Conservation (phyloP, 2,888 invertebrate genomes). For the Himalopsyche japonica region DNA sequence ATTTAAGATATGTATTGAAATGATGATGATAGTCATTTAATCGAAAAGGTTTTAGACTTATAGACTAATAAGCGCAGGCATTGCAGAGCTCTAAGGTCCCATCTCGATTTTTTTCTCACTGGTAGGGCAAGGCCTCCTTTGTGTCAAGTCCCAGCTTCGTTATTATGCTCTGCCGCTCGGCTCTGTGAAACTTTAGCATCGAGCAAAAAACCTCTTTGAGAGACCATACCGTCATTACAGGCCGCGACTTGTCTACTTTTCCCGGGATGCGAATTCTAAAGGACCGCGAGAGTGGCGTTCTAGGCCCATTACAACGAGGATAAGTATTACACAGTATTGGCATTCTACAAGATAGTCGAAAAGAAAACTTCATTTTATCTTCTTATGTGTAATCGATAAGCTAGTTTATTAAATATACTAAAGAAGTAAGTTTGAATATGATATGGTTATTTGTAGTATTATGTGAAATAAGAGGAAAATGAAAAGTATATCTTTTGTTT, state of each 20-base stretch:
- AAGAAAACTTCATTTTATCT: no score
- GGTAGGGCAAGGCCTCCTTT: conserved; percentile 5
- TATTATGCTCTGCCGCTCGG: conserved; percentile 25
- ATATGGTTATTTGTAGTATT: no score
- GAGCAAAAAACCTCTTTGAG: conserved; percentile 25
- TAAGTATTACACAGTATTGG: no score
- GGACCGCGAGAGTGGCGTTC: not conserved
- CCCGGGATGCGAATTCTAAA: not conserved
- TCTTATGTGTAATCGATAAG: no score
- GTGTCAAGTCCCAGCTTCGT: conserved; percentile 18
- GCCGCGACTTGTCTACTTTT: not conserved
- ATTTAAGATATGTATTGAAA: no score
- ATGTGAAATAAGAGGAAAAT: no score
- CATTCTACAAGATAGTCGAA: no score
- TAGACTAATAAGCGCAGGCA: not conserved
- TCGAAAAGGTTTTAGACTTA: not conserved
- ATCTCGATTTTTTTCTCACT: not conserved
- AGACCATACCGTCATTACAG: conserved; percentile 24
- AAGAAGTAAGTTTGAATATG: no score
- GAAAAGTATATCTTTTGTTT: no score
- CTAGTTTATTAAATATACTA: no score
- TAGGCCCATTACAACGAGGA: not conserved
- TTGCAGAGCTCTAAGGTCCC: not conserved
- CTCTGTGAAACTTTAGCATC: conserved; percentile 13
- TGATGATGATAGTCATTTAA: not conserved